Percentiles rank a stretch among this genome's conserved stretches.
These are phyloP conservation scores for Heterotilapia buettikoferi DNA, from an alignment of 2,113 vertebrate species.

Conservation along the genomic window DNA sequence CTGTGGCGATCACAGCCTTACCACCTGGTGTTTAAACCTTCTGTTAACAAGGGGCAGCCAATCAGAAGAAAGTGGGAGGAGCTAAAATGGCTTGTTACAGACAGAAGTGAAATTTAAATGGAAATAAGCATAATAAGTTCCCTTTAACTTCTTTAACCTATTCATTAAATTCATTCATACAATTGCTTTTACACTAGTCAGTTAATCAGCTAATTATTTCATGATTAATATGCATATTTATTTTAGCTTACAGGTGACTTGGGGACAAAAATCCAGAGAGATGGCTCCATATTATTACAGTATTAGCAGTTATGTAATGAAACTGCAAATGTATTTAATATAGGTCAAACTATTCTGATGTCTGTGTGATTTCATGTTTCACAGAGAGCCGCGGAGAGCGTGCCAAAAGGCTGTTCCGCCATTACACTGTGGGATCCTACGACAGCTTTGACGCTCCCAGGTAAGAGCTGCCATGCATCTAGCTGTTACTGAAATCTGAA, in stretches of 20 bases:
- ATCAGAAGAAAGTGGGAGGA: not conserved
- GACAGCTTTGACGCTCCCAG: constrained; percentile 92
- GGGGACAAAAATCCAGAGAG: not conserved
- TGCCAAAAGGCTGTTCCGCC: constrained; percentile 87
- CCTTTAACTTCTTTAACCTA: not conserved
- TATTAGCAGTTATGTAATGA: not conserved
- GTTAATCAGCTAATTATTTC: not conserved
- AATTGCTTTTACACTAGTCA: not conserved
- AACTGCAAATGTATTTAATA: not conserved
- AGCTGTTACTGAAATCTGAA: not conserved
- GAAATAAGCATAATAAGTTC: not conserved
- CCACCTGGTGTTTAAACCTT: not conserved
- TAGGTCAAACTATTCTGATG: not conserved
- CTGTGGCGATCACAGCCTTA: not conserved
- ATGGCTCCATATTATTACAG: not conserved
- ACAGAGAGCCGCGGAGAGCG: constrained; percentile 88
- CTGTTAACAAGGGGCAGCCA: not conserved
- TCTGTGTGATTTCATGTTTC: constrained; percentile 44
- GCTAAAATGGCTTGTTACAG: not conserved
- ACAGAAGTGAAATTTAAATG: not conserved
- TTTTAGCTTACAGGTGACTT: not conserved
- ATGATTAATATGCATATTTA: not conserved
- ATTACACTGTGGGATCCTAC: constrained; percentile 91
- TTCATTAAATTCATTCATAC: not conserved
- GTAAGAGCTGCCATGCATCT: constrained; percentile 62